Evolutionary conservation across 2,113 vertebrate species (phyloP), one percentile per base, ranked within the genome.

Genomic region (Trichechus manatus): DNA sequence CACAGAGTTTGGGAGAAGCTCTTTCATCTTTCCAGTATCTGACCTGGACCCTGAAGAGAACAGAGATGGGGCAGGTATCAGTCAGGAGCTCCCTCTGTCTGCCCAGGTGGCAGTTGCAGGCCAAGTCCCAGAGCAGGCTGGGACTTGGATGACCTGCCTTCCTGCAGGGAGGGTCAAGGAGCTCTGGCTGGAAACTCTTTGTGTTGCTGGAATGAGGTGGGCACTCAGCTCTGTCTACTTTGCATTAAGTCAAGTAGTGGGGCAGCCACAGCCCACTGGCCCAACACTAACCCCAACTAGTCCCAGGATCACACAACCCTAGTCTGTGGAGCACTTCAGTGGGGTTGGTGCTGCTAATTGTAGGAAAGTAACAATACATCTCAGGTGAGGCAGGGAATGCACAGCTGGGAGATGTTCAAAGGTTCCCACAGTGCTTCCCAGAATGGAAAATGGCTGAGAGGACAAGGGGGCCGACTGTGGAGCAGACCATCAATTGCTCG

Each of bases 211-310:
- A 25, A 15, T 1, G 50, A 70, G n/a, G 66, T 1, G 6, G 36
- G 33, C 0, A 6, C 63, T 53, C 79, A 87, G 42, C 27, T 9
- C 89, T 85, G 83, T 27, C 25, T 19, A 59, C 31, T 94, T 39
- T 27, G 33, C 50, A 3, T 33, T 44, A 44, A 78, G 36, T 27
- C 42, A 44, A 36, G 64, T 1, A 23, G 31, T 17, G 13, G 20
- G 31, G 36, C 66, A 14, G 33, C 66, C 29, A 8, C 42, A 31
- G 36, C 56, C 19, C 15, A 39, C 25, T 3, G 6, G 3, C 2
- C 0, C 29, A 4, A 22, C 3, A 0, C 5, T 15, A 33, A 33
- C 68, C 61, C 23, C 14, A 5, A 2, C 29, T 31, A 77, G 5
- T 66, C 29, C 63, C 27, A 4, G n/a, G 36, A 9, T 80, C 36